Conservation (phyloP, 2,797 vertebrate species). For the Echeneis naucrates region DNA sequence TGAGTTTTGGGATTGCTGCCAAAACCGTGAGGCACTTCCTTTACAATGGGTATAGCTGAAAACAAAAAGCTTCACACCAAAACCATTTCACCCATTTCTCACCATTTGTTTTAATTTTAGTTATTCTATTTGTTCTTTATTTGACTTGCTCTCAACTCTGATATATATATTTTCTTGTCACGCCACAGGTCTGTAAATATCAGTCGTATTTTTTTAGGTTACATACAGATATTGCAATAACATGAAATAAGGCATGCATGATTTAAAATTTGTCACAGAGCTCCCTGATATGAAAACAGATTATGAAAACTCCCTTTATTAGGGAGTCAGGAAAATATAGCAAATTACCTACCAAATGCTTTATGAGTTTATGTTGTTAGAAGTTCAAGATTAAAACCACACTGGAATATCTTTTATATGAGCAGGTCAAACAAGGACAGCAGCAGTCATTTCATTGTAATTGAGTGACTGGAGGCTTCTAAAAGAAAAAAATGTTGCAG, state of each 20-base stretch:
- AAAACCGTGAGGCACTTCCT: conserved; percentile 70
- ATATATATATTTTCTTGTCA: background rate
- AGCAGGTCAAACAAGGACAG: background rate
- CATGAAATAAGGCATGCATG: background rate
- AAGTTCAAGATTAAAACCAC: background rate
- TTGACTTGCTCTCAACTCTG: background rate
- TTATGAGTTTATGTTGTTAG: background rate
- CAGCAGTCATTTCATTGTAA: background rate
- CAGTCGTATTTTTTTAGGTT: background rate
- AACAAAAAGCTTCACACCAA: background rate
- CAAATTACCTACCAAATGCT: background rate
- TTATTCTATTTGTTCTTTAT: background rate
- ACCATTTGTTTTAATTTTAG: background rate
- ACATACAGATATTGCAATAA: background rate
- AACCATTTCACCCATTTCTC: background rate
- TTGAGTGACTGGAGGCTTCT: too few species aligned
- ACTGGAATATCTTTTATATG: background rate
- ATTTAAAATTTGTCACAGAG: background rate
- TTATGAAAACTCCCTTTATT: background rate
- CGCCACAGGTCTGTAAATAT: background rate
- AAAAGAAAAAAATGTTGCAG: background rate
- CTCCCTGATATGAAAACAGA: conserved; percentile 10
- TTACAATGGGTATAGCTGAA: conserved; percentile 44
- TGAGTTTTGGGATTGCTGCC: conserved; percentile 60
- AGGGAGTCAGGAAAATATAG: conserved; percentile 1